Base-by-base conservation (phyloP, 2,888 invertebrate genomes). In the Luperina testacea region DNA sequence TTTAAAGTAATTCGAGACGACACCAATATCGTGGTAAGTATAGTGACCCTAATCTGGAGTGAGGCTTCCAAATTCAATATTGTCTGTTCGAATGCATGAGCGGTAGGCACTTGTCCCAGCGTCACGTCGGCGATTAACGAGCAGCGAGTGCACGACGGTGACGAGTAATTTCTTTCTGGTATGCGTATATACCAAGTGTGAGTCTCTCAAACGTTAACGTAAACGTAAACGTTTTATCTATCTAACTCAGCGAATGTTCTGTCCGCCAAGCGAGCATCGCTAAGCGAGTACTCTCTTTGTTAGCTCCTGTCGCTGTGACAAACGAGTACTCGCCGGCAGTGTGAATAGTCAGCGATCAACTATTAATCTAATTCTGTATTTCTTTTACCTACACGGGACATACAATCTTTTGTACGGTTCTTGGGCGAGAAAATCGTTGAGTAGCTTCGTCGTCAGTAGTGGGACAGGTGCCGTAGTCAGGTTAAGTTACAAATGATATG, bases 21-120 rank as follows among this genome's bases (percentile, higher is more conserved):
- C 65, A 74, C 24, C 48, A 65, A 48, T 75, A 67, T 13, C n/a
- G 65, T 13, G 24, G 61, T 74, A 17, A 42, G 8, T 76, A 68
- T 64, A 67, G 68, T 61, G 74, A 38, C 70, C 72, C 76, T 82
- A 83, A 85, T 81, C 78, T 72, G 72, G 70, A 70, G 72, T 63
- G 72, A 84, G 85, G 86, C 82, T 89, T 82, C 83, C 80, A 81
- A 86, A 88, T 83, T 87, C 88, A 83, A 89, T 89, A 84, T 45
- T 69, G 67, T 73, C 63, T 74, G 38, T 78, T 77, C 13, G 20
- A 42, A 73, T 75, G 74, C 38, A 80, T 61, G 68, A 20, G 17
- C 15, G 13, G 17, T 67, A 45, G 53, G 8, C 17, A 42, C 5
- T 5, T 11, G 64, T 38, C 20, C 38, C 6, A 64, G 38, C 0